These are phyloP conservation scores for Typhlomys cinereus DNA, from an alignment of 2,113 vertebrate species.

Conservation along the genomic window DNA sequence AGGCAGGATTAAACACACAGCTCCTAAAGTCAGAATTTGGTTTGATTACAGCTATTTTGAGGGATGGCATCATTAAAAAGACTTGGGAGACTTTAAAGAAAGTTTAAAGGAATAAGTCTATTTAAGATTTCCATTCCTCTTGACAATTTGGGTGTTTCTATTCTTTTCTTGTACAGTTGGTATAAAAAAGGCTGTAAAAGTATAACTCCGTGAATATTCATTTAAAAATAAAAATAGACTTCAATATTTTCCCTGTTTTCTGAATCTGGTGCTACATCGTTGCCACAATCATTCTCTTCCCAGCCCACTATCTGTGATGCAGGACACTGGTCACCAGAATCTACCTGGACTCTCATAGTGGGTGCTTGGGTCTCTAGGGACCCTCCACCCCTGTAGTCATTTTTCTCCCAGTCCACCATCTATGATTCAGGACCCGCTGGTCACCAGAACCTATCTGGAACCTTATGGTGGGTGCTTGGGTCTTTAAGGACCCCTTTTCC, in stretches of 20 bases:
- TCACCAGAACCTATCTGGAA: no score
- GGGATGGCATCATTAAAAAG: conserved; percentile 34
- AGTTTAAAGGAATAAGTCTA: conserved; percentile 29
- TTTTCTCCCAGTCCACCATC: background rate
- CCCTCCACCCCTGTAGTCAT: background rate
- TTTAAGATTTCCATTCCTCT: conserved; percentile 56
- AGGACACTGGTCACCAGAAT: background rate
- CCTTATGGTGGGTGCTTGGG: no score
- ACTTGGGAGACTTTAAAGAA: conserved; percentile 29
- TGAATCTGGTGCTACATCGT: conserved; percentile 14
- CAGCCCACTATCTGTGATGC: background rate
- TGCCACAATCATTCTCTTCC: conserved; percentile 8
- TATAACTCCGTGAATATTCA: conserved; percentile 67
- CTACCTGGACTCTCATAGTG: background rate
- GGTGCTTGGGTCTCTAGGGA: background rate
- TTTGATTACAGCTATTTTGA: conserved; percentile 32
- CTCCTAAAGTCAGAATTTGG: background rate
- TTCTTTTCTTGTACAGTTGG: conserved; percentile 63
- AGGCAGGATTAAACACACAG: background rate
- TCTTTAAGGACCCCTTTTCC: no score
- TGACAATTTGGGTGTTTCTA: conserved; percentile 48
- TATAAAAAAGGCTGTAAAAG: conserved; percentile 67
- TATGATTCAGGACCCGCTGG: no score
- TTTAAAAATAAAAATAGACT: conserved; percentile 73
- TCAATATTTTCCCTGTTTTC: background rate